Percentiles rank a stretch among this genome's conserved stretches.
phyloP scores from a whole-genome alignment of 2,797 vertebrate genomes.

The Tarsius wallacei region DNA sequence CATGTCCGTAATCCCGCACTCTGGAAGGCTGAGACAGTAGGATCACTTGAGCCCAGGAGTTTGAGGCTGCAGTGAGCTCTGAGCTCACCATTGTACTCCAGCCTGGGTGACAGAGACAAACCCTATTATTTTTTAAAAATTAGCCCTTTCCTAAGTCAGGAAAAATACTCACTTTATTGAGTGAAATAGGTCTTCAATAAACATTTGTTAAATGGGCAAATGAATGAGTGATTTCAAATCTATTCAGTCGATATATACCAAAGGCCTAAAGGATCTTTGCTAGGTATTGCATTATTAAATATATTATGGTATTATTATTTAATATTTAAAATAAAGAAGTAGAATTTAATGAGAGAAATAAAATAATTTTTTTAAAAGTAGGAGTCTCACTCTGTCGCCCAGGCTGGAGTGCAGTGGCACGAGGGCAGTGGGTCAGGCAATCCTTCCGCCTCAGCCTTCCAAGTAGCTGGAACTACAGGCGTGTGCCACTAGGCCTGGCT shows the following conservation, averaged over 20 bases:
- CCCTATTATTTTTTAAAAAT: not conserved
- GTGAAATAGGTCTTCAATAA: not conserved
- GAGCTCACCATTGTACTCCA: too few species aligned
- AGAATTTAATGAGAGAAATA: not conserved
- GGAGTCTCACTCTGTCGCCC: too few species aligned
- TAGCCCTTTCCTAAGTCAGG: not conserved
- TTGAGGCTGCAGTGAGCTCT: too few species aligned
- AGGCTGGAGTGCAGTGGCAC: too few species aligned
- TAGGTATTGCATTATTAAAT: conserved; percentile 6
- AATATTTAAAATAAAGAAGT: conserved; percentile 30
- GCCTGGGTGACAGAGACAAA: too few species aligned
- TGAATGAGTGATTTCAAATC: not conserved
- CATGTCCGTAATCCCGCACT: too few species aligned
- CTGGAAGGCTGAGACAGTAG: too few species aligned
- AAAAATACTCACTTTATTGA: not conserved
- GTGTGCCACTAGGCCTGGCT: too few species aligned
- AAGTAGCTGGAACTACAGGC: too few species aligned
- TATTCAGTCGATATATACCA: not conserved
- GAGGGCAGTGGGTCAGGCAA: too few species aligned
- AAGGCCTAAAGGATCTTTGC: not conserved
- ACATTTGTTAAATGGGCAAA: conserved; percentile 12
- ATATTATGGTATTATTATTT: not conserved
- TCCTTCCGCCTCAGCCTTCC: too few species aligned
- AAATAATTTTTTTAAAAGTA: not conserved
- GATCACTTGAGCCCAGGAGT: too few species aligned